Percentiles rank a stretch among this genome's conserved stretches.
Conservation (phyloP, 1,140 invertebrate species). For the Drosophila tani region DNA sequence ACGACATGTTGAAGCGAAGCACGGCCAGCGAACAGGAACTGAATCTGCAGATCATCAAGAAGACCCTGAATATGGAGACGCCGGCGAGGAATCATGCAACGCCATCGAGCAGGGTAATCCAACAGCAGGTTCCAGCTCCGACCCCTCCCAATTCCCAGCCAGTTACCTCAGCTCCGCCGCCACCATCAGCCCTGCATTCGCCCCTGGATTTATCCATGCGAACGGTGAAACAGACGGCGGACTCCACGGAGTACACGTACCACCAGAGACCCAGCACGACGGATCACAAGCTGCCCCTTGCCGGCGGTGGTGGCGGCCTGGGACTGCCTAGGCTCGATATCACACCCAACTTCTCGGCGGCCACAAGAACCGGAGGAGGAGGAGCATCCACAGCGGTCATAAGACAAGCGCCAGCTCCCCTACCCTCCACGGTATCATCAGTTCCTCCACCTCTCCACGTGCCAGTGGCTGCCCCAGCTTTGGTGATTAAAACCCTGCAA, state of each 20-base stretch:
- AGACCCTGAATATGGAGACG: conserved; percentile 73
- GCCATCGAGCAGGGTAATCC: conserved; percentile 10
- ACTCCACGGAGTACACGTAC: conserved; percentile 92
- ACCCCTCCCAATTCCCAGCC: conserved; percentile 4
- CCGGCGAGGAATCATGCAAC: conserved; percentile 19
- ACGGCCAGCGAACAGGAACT: conserved; percentile 78
- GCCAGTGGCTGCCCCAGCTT: conserved; percentile 21
- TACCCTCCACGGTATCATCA: conserved; percentile 1
- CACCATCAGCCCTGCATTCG: conserved; percentile 87
- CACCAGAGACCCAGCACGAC: conserved; percentile 36
- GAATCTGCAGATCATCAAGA: conserved; percentile 82
- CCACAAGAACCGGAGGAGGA: conserved; percentile 7
- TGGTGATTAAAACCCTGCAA: conserved; percentile 52
- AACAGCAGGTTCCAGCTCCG: background rate
- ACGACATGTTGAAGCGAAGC: conserved; percentile 70
- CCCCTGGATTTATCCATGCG: conserved; percentile 94
- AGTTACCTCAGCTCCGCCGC: conserved; percentile 21
- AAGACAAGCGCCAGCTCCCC: conserved; percentile 36
- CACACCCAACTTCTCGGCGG: conserved; percentile 86
- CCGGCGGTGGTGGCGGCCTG: conserved; percentile 9
- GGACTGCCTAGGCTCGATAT: conserved; percentile 86
- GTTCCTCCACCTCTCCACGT: conserved; percentile 1
- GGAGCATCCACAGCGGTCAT: conserved; percentile 43
- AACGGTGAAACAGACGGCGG: conserved; percentile 93
- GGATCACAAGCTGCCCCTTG: conserved; percentile 19